These are phyloP conservation scores for Tor tambroides DNA, from an alignment of 2,113 vertebrate species.

Conservation along the genomic window DNA sequence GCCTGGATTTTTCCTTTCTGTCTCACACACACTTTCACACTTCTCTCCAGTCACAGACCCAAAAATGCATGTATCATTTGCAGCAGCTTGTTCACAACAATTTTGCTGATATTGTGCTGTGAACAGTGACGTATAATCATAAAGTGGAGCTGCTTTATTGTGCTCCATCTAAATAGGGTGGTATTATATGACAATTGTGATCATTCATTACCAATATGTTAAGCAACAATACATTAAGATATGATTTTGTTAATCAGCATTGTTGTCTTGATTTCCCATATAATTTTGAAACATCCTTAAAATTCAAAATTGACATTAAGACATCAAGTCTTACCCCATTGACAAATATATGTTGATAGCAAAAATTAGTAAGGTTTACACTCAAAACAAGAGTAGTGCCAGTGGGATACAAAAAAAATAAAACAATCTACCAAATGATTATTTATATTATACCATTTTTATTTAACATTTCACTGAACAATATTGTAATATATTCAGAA, in stretches of 20 bases:
- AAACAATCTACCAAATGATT: no score
- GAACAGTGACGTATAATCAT: neutral
- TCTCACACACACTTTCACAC: neutral
- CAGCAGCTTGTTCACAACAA: neutral
- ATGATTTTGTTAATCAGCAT: neutral
- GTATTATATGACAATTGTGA: neutral
- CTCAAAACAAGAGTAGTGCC: no score
- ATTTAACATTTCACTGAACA: no score
- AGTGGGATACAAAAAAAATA: no score
- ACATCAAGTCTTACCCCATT: no score
- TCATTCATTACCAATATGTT: neutral
- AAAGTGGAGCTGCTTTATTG: neutral
- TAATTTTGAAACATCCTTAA: neutral
- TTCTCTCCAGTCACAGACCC: neutral
- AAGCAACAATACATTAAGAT: neutral
- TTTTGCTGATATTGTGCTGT: conserved; percentile 5
- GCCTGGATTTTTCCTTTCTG: neutral
- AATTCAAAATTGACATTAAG: neutral
- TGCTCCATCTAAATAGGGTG: neutral
- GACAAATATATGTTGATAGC: no score
- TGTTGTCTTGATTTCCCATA: neutral
- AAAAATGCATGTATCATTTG: neutral
- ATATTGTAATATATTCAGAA: no score
- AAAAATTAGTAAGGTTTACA: no score
- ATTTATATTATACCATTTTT: no score